These are phyloP conservation scores for Polydrusus pterygomalis DNA, from an alignment of 2,888 invertebrate species.

Conservation along the genomic window DNA sequence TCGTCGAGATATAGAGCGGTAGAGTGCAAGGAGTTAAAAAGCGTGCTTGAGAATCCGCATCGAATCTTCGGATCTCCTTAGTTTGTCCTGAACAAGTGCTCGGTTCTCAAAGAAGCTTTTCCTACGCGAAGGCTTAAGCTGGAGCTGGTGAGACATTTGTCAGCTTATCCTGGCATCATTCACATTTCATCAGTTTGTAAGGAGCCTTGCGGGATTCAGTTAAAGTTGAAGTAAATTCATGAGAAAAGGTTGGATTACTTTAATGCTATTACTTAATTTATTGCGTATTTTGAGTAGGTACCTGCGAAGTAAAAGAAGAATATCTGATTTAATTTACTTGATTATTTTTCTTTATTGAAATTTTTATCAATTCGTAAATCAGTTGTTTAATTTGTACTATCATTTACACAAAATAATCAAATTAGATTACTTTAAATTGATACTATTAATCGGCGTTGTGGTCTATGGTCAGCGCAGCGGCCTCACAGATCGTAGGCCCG, in stretches of 20 bases:
- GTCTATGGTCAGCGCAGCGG: too few species aligned
- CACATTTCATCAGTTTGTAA: constrained; percentile 41
- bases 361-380: too few species aligned
- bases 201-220: constrained; percentile 34
- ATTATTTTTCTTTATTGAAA: too few species aligned
- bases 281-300: not conserved
- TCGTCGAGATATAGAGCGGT: constrained; percentile 21
- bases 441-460: too few species aligned
- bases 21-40: constrained; percentile 35
- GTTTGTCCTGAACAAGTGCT: constrained; percentile 38
- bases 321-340: too few species aligned
- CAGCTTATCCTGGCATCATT: constrained; percentile 38
- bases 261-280: not conserved
- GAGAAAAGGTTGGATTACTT: not conserved
- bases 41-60: constrained; percentile 35
- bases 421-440: too few species aligned
- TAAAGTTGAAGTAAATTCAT: constrained; percentile 10
- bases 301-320: too few species aligned
- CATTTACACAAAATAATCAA: too few species aligned
- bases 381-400: too few species aligned
- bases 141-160: constrained; percentile 41
- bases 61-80: constrained; percentile 35
- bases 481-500: too few species aligned
- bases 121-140: constrained; percentile 21
- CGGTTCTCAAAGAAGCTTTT: constrained; percentile 49